Evolutionary conservation across 2,797 vertebrate species (phyloP).

Genomic region (Benthosema pterotum): DNA sequence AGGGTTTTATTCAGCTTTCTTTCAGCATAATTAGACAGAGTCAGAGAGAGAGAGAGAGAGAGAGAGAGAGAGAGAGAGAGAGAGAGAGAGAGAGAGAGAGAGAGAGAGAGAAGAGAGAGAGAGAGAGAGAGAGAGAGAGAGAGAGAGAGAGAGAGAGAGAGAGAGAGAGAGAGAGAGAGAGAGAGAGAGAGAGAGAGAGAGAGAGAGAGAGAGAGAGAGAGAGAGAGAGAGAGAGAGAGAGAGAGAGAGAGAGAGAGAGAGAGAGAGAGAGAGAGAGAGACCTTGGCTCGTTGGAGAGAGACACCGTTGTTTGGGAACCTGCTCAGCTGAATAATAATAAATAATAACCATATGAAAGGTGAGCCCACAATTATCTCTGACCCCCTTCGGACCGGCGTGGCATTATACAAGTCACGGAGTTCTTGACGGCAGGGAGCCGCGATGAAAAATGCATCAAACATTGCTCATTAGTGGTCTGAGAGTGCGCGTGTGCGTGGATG

Average conservation of each 20-base stretch:
- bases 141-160: slow-evolving; percentile 13
- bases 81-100: slow-evolving; percentile 11
- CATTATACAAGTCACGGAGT: neutral
- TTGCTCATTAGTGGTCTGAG: slow-evolving; percentile 14
- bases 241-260: no score
- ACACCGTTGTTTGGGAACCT: slow-evolving; percentile 51
- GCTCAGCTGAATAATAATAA: slow-evolving; percentile 46
- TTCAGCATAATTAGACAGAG: slow-evolving; percentile 58
- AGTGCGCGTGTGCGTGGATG: slow-evolving; percentile 2
- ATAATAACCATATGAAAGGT: neutral
- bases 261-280: slow-evolving; percentile 27
- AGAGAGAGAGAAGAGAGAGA: slow-evolving; percentile 33
- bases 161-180: slow-evolving; percentile 35
- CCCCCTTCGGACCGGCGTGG: slow-evolving; percentile 1
- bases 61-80: slow-evolving; percentile 41
- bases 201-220: no score
- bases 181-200: slow-evolving; percentile 7
- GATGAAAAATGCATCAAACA: slow-evolving; percentile 43
- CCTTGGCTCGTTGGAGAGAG: slow-evolving; percentile 47
- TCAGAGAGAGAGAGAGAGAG: no score
- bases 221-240: no score
- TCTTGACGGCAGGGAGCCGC: slow-evolving; percentile 1
- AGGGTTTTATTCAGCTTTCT: slow-evolving; percentile 56
- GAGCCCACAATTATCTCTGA: slow-evolving; percentile 25
- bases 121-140: slow-evolving; percentile 32